Evolutionary conservation across 2,888 invertebrate species (phyloP).

Genomic region (Sesia bembeciformis): DNA sequence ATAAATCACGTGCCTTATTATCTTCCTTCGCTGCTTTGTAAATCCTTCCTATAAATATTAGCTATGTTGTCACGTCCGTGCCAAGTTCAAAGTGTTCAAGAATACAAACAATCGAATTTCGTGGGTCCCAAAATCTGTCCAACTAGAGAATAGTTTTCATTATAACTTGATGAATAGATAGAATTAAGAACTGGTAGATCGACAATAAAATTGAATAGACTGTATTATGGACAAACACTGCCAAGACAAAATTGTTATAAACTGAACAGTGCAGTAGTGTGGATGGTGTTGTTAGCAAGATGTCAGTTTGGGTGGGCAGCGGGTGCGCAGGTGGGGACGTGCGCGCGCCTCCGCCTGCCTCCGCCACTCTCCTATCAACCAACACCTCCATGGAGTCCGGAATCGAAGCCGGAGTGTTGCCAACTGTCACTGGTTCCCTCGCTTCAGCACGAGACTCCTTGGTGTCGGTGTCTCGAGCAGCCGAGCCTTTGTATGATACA

Average conservation of each 20-base stretch:
- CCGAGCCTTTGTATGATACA: constrained; percentile 81
- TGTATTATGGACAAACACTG: not conserved
- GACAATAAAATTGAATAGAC: not conserved
- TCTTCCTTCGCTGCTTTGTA: constrained; percentile 20
- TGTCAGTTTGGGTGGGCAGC: constrained; percentile 70
- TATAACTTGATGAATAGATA: not conserved
- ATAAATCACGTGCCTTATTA: constrained; percentile 47
- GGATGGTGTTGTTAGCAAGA: constrained; percentile 58
- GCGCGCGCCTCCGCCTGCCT: constrained; percentile 43
- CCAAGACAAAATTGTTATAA: not conserved
- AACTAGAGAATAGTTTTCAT: constrained; percentile 5
- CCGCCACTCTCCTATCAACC: constrained; percentile 56
- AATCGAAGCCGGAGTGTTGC: constrained; percentile 79
- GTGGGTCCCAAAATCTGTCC: constrained; percentile 20
- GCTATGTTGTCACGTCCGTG: not conserved
- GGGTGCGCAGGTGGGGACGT: constrained; percentile 43
- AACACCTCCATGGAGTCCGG: constrained; percentile 77
- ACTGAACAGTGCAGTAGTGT: constrained; percentile 29
- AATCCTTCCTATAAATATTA: not conserved
- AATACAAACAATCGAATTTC: constrained; percentile 6
- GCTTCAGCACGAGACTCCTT: constrained; percentile 71
- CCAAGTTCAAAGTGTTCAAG: constrained; percentile 2
- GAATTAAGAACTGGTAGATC: not conserved
- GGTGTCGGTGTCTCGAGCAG: constrained; percentile 74
- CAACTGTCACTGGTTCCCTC: constrained; percentile 83